Percentiles rank a stretch among this genome's conserved stretches.
Conservation (phyloP, 92 coral and sea anemone species). For the Virgularia gustaviana region DNA sequence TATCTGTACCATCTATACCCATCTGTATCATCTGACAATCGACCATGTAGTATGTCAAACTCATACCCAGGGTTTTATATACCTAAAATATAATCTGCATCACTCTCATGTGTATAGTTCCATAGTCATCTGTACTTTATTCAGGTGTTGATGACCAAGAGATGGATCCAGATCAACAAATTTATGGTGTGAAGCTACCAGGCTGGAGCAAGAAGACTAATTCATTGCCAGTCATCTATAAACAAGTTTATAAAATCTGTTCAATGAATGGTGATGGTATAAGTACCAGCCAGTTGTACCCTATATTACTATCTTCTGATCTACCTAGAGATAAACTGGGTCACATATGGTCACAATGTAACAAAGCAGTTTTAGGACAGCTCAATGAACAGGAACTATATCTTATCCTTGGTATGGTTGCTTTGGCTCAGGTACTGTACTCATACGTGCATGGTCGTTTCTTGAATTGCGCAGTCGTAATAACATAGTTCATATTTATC, state of each 20-base stretch:
- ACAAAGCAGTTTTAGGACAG: constrained; percentile 76
- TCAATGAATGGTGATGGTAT: constrained; percentile 58
- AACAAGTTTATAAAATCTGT: constrained; percentile 64
- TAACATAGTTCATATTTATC: not conserved
- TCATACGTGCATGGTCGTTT: not conserved
- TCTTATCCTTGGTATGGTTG: constrained; percentile 84
- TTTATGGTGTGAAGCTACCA: constrained; percentile 73
- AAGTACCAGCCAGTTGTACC: constrained; percentile 72
- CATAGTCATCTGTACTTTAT: no score
- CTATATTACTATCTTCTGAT: constrained; percentile 73
- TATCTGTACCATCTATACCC: no score
- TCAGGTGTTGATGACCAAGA: no score
- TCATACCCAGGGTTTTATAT: no score
- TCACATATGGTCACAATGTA: constrained; percentile 73
- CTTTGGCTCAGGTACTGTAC: constrained; percentile 93
- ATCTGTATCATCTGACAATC: no score
- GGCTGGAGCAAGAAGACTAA: constrained; percentile 72
- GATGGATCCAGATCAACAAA: constrained; percentile 15
- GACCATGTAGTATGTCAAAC: no score
- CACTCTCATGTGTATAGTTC: no score
- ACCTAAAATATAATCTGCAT: no score
- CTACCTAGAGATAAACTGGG: constrained; percentile 86
- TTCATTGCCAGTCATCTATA: constrained; percentile 76
- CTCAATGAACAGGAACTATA: constrained; percentile 74
- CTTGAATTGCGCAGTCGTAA: not conserved